Base-by-base conservation (phyloP, 2,113 vertebrate species). In the Thomomys bottae region DNA sequence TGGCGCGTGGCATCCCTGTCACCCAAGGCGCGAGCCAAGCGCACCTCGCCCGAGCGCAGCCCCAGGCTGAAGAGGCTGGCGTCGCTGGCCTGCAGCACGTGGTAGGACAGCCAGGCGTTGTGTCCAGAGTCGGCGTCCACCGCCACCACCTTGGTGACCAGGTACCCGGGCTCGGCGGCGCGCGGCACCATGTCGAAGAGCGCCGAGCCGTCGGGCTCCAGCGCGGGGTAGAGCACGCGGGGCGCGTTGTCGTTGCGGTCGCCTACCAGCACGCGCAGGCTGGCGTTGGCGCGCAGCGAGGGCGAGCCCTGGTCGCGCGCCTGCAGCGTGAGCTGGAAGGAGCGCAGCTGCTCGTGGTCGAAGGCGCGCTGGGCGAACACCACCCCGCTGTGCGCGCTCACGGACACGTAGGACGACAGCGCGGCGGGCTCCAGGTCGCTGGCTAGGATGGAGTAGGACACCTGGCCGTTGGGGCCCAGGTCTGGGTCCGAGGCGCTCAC, bases 41-140 rank as follows among this genome's bases (percentile, higher is more conserved):
- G 89, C 70, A 98, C 42, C 9, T 95, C 79, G 94, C 84, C 84
- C 94, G 96, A 30, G 96, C 96, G 96, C 75, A 93, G 88, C 87
- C 95, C 97, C 82, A 98, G 89, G 64, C 79, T 93, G 94, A 98
- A 98, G 18, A 97, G 96, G n/a, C 32, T 85, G 21, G 96, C 92
- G 64, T 97, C 97, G 34, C 94, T 7, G 8, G 96, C 92, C 94
- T 95, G 88, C 7, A 94, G n/a, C 86, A 97, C 96, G n/a, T 97
- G 94, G 89, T 97, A 98, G 2, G 97, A 97, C 28, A 98, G 96
- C 97, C 97, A 98, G 18, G 97, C 97, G 7, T 98, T 98, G 38
- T 95, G 97, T 49, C 98, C 97, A 28, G 95, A 76, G 92, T 97
- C 97, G 3, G 96, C 96, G 32, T 98, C 98, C 78, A 98, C 97